Conservation (phyloP, 1,140 invertebrate genomes). For the Macrosteles quadrilineatus region DNA sequence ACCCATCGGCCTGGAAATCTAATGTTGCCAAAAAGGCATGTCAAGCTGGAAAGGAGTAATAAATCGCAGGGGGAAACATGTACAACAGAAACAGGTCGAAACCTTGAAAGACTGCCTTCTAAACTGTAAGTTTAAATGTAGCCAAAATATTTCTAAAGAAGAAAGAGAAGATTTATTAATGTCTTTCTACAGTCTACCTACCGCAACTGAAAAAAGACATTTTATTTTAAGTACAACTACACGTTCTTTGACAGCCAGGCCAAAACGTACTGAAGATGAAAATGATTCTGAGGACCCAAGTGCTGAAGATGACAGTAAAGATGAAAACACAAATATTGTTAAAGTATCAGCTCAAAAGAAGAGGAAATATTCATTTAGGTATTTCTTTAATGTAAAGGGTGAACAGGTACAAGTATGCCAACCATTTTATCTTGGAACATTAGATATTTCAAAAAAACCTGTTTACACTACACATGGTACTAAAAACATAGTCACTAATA, state of each 20-base stretch:
- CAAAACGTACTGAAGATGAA: background rate
- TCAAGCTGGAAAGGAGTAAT: background rate
- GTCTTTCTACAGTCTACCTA: constrained; percentile 3
- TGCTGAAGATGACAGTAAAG: background rate
- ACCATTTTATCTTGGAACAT: constrained; percentile 5
- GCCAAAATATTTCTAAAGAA: constrained; percentile 5
- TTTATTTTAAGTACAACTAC: constrained; percentile 14
- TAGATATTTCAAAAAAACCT: constrained; percentile 8
- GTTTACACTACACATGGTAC: constrained; percentile 14
- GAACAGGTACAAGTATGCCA: constrained; percentile 8
- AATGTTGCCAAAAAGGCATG: background rate
- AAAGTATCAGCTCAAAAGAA: background rate
- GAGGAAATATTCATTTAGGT: constrained; percentile 15
- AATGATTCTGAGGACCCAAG: background rate
- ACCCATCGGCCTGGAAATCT: background rate
- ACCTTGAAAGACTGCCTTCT: background rate
- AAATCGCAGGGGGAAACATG: background rate
- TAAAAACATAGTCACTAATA: background rate
- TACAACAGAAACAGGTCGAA: background rate
- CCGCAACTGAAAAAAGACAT: constrained; percentile 23
- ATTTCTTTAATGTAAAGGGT: too few relatives aligned
- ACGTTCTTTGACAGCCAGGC: constrained; percentile 7
- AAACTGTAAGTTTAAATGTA: constrained; percentile 17
- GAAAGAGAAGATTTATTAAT: background rate
- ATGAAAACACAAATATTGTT: background rate